These are phyloP conservation scores for Cyclargus thomasi DNA, from an alignment of 1,140 invertebrate genomes.

Conservation along the genomic window DNA sequence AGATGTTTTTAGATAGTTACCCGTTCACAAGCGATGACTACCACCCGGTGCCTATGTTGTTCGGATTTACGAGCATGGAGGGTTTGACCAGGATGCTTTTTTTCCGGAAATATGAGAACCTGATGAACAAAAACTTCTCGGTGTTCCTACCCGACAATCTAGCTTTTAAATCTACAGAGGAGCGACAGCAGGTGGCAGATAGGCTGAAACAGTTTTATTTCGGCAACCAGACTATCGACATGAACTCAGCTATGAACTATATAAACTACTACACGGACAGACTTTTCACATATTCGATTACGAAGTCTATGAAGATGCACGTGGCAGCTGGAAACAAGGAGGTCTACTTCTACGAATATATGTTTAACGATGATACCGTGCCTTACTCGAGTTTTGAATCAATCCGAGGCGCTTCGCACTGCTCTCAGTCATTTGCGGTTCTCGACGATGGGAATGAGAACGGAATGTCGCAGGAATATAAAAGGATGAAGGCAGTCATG, in stretches of 20 bases:
- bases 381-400: conserved; percentile 15
- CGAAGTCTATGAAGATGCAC: conserved; percentile 27
- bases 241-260: conserved; percentile 26
- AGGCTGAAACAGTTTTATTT: conserved; percentile 37
- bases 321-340: conserved; percentile 29
- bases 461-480: conserved; percentile 20
- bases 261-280: conserved; percentile 37
- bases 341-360: conserved; percentile 34
- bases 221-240: conserved; percentile 24
- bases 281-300: conserved; percentile 31
- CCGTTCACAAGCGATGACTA: conserved; percentile 36
- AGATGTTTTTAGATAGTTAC: conserved; percentile 32
- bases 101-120: conserved; percentile 30
- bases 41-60: conserved; percentile 32
- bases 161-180: conserved; percentile 27
- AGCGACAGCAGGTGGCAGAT: conserved; percentile 27
- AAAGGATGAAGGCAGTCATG: conserved; percentile 26
- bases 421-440: conserved; percentile 23
- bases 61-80: conserved; percentile 37
- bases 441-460: conserved; percentile 19
- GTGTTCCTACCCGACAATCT: conserved; percentile 33
- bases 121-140: conserved; percentile 34
- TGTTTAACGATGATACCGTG: conserved; percentile 16
- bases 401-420: conserved; percentile 24
- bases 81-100: conserved; percentile 28